Evolutionary conservation across 1,140 invertebrate genomes (phyloP), one percentile per base, ranked within the genome.

Genomic region (Aphaenogaster ashmeadi): DNA sequence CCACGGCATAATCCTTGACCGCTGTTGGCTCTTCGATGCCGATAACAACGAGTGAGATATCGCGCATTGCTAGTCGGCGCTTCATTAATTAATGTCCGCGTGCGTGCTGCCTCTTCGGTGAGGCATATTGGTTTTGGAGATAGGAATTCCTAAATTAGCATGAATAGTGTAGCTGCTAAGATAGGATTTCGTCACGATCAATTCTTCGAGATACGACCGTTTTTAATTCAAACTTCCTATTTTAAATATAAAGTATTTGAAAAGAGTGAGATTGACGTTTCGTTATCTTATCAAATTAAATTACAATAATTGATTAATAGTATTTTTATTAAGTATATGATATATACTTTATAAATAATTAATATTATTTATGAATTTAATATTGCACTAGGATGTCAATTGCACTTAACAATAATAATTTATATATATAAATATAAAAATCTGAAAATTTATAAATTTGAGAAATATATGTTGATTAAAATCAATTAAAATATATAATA

Each of bases 1-100:
- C 54, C 18, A 74, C 21, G 11, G 18, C n/a, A 1, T 74, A 84
- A 84, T 84, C 67, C 38, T 84, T 84, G 80, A 84, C 80, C 80
- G 69, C 54, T 84, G 54, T 13, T 60, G 69, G 54, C 54, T 60
- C 54, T 74, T 4, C n/a, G 47, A 80, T 44, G 44, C 36, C 18
- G 54, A 83, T 74, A 83, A 81, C 47, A 56, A 75, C 33, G 21
- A 36, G 9, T 41, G 50, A 66, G 58, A 60, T 79, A 67, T 80
- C 75, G 7, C 52, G 33, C n/a, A 3, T 7, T 44, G 13, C n/a
- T 58, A 66, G 72, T 54, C 56, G 15, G 4, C 1, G 52, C n/a
- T 67, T 36, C 47, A 11, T 27, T n/a, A 18, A 71, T 87, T 86
- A 52, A 81, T 5, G 38, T 18, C 4, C 7, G 33, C 60, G 62